Evolutionary conservation across 2,113 vertebrate species (phyloP).

Genomic region (Salvelinus sp.): DNA sequence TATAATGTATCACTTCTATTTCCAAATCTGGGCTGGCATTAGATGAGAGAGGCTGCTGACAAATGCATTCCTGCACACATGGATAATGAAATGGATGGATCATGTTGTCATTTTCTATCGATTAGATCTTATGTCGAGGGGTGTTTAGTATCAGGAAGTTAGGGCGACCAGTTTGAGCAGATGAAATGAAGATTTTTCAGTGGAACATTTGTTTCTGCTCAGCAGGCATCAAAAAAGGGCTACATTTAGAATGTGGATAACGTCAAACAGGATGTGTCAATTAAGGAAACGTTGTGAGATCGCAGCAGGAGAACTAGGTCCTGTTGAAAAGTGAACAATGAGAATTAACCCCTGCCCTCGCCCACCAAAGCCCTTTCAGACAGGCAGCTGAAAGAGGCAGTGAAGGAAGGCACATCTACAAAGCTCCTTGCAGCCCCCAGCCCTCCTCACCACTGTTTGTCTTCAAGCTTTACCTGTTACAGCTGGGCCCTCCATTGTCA

Average conservation of each 20-base stretch:
- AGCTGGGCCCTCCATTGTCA: slow-evolving; percentile 40
- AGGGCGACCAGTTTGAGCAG: background rate
- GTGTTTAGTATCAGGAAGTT: background rate
- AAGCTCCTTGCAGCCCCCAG: slow-evolving; percentile 3
- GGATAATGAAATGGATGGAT: background rate
- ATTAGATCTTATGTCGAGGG: background rate
- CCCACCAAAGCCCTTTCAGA: slow-evolving; percentile 8
- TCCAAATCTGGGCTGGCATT: background rate
- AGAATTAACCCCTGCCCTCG: slow-evolving; percentile 3
- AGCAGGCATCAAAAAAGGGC: slow-evolving; percentile 2
- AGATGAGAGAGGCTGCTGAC: slow-evolving; percentile 3
- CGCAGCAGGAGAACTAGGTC: slow-evolving; percentile 20
- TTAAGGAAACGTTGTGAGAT: slow-evolving; percentile 27
- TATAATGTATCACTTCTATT: slow-evolving; percentile 5
- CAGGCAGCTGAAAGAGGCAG: background rate
- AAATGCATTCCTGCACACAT: background rate
- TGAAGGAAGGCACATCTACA: slow-evolving; percentile 12
- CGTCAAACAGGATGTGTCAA: slow-evolving; percentile 35
- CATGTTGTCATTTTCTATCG: background rate
- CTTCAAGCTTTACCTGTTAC: slow-evolving; percentile 42
- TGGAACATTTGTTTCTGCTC: background rate
- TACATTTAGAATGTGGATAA: slow-evolving; percentile 32
- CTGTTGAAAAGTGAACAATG: slow-evolving; percentile 37
- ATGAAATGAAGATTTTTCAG: background rate
- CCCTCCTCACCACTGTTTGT: slow-evolving; percentile 27